phyloP scores from a whole-genome alignment of 2,797 vertebrate genomes.

The Cebuella pygmaea region DNA sequence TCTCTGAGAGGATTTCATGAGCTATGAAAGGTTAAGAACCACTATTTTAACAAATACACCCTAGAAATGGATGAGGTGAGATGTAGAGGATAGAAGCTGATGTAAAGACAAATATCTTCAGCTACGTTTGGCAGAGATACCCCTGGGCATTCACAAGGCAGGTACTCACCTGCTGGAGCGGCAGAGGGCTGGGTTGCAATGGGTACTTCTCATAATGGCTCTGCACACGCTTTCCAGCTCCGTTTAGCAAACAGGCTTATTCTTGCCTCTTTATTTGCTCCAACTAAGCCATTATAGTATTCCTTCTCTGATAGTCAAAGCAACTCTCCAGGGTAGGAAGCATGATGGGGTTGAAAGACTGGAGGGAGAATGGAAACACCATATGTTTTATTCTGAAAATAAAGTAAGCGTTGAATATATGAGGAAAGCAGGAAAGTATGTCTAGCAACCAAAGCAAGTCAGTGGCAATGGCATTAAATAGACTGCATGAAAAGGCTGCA shows the following conservation, averaged over 20 bases:
- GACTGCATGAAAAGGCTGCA: background rate
- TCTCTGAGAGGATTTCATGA: background rate
- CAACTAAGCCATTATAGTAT: background rate
- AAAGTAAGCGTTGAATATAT: background rate
- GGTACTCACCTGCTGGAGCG: background rate
- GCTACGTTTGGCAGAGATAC: background rate
- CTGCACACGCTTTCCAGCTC: background rate
- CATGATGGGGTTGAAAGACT: background rate
- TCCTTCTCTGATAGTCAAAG: background rate
- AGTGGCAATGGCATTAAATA: background rate
- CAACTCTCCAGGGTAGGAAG: background rate
- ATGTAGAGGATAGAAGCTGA: background rate
- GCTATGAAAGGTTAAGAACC: background rate
- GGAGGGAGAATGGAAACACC: background rate
- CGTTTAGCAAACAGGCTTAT: background rate
- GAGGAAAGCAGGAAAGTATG: background rate
- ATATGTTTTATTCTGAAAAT: conserved; percentile 31
- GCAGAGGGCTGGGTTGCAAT: background rate
- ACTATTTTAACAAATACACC: background rate
- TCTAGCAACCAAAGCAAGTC: background rate
- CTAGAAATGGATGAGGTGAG: background rate
- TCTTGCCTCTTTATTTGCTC: background rate
- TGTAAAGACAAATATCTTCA: background rate
- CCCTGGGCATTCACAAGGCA: background rate
- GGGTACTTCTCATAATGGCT: background rate